These are phyloP conservation scores for Nycticebus coucang DNA, from an alignment of 2,113 vertebrate species.

Conservation along the genomic window DNA sequence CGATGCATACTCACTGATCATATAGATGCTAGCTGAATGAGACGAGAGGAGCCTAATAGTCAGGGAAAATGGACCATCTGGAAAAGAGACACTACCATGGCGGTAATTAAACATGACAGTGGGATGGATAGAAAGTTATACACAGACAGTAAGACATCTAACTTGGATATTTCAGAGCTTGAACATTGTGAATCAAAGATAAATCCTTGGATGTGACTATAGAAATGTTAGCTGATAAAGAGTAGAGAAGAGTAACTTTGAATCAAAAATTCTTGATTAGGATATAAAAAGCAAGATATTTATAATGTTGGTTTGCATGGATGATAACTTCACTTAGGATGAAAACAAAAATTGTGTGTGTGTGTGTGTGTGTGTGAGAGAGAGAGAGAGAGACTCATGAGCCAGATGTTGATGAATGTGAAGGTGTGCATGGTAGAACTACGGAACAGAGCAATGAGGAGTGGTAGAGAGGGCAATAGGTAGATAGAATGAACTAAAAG, in stretches of 20 bases:
- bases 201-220: background rate
- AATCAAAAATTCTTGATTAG: background rate
- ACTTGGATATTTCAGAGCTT: background rate
- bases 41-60: background rate
- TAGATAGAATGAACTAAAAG: background rate
- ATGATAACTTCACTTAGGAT: background rate
- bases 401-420: background rate
- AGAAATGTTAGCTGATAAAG: background rate
- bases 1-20: background rate
- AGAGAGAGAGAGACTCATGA: background rate
- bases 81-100: background rate
- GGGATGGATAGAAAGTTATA: background rate
- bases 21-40: background rate
- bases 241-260: background rate
- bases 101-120: background rate
- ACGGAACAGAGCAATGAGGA: background rate
- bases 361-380: no score
- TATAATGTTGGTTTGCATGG: background rate
- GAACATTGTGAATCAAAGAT: background rate
- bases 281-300: background rate
- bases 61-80: background rate
- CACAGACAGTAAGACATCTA: background rate
- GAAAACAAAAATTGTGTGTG: background rate
- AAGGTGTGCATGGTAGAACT: background rate
- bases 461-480: background rate